Percentiles rank a stretch among this genome's conserved stretches.
Evolutionary conservation across 2,888 invertebrate species (phyloP).

Genomic region (Drosophila subquinaria): DNA sequence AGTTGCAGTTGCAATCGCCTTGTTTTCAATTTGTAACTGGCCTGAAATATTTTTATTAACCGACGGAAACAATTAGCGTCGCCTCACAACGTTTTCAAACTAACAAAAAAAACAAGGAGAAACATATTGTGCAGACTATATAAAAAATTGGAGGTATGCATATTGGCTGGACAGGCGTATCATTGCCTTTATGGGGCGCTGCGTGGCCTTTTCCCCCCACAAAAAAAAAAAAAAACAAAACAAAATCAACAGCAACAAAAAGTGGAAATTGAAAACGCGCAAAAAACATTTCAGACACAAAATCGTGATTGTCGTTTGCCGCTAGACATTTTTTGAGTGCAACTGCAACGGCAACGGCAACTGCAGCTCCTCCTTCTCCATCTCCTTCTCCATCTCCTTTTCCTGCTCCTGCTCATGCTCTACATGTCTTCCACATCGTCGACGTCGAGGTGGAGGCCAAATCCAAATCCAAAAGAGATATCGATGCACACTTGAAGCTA

Average conservation of each 20-base stretch:
- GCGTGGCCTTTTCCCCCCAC: constrained; percentile 69
- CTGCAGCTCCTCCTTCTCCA: not conserved
- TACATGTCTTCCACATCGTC: constrained; percentile 47
- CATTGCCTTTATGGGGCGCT: constrained; percentile 50
- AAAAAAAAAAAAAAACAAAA: constrained; percentile 19
- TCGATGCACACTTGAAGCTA: constrained; percentile 37
- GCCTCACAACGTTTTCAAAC: constrained; percentile 55
- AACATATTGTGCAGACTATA: constrained; percentile 32
- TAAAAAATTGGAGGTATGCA: constrained; percentile 51
- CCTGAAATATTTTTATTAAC: constrained; percentile 82
- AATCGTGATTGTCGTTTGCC: constrained; percentile 80
- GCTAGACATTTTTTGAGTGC: constrained; percentile 63
- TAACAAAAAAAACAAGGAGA: constrained; percentile 14
- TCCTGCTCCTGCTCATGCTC: constrained; percentile 42
- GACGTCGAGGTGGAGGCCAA: constrained; percentile 1
- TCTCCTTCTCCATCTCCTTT: not conserved
- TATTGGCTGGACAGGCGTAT: constrained; percentile 61
- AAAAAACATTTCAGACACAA: constrained; percentile 74
- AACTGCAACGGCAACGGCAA: constrained; percentile 17
- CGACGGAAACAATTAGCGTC: constrained; percentile 83
- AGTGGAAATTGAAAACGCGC: constrained; percentile 80
- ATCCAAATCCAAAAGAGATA: constrained; percentile 29
- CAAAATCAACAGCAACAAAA: constrained; percentile 1
- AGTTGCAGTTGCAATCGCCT: constrained; percentile 50
- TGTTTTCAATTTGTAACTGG: constrained; percentile 79